Conservation (phyloP, 2,113 vertebrate species). For the Steatornis caripensis region DNA sequence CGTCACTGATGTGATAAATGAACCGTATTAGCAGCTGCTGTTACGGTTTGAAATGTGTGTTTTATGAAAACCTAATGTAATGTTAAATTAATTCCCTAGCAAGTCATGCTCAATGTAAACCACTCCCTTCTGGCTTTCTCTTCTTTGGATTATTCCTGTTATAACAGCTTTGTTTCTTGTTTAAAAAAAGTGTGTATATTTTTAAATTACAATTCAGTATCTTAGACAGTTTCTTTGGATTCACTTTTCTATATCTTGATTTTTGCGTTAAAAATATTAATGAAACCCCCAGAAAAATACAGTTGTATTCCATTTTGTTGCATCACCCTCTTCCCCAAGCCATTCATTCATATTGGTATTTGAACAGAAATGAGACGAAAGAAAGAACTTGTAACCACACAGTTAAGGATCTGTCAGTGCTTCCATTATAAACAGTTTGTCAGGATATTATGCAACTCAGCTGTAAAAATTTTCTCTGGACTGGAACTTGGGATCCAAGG, state of each 20-base stretch:
- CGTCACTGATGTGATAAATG: constrained; percentile 24
- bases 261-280: not conserved
- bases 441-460: constrained; percentile 60
- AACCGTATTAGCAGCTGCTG: constrained; percentile 19
- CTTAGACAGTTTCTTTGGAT: not conserved
- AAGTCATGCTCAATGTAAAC: not conserved
- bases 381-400: not conserved
- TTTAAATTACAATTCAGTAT: not conserved
- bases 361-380: constrained; percentile 13
- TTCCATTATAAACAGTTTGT: constrained; percentile 64
- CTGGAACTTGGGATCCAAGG: constrained; percentile 48
- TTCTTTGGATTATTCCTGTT: not conserved
- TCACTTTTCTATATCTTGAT: not conserved
- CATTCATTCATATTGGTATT: constrained; percentile 11
- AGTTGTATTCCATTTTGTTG: not conserved
- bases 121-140: not conserved
- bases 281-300: not conserved
- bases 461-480: constrained; percentile 60
- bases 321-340: not conserved
- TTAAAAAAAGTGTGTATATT: not conserved
- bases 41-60: not conserved
- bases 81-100: not conserved
- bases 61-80: not conserved
- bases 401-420: constrained; percentile 46
- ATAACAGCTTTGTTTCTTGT: not conserved